phyloP scores from a whole-genome alignment of 92 coral and sea anemone species.

The Siderastrea radians region DNA sequence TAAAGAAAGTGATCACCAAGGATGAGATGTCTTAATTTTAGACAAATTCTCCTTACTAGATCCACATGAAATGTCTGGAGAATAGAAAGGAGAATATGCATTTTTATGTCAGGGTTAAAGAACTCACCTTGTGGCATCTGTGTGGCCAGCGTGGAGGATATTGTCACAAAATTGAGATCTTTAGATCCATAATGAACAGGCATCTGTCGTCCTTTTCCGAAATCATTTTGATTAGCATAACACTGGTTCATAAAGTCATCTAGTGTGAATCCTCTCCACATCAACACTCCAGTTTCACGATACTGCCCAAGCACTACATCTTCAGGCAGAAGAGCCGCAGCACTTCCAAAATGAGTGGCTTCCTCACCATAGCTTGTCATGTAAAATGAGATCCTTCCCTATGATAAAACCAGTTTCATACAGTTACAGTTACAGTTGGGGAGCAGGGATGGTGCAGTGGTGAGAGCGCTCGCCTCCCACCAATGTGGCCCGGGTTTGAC shows the following conservation, averaged over 20 bases:
- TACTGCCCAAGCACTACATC: slow-evolving; percentile 91
- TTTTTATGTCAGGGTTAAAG: too few relatives aligned
- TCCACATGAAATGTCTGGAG: too few relatives aligned
- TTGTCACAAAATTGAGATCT: slow-evolving; percentile 92
- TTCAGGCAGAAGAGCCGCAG: slow-evolving; percentile 83
- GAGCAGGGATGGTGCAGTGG: too few relatives aligned
- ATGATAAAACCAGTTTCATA: not conserved
- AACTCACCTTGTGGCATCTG: slow-evolving; percentile 99
- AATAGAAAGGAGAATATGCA: too few relatives aligned
- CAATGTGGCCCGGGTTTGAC: too few relatives aligned
- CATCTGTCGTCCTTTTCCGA: slow-evolving; percentile 95
- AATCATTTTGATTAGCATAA: slow-evolving; percentile 85
- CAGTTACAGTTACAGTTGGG: too few relatives aligned
- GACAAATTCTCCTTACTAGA: too few relatives aligned
- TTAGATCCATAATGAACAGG: slow-evolving; percentile 98
- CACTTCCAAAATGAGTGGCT: slow-evolving; percentile 97
- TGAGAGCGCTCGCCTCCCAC: too few relatives aligned
- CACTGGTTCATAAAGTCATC: slow-evolving; percentile 97
- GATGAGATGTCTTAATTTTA: too few relatives aligned
- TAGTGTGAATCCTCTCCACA: slow-evolving; percentile 97
- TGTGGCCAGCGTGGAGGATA: slow-evolving; percentile 95
- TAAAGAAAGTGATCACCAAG: too few relatives aligned
- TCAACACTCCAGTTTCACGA: slow-evolving; percentile 96
- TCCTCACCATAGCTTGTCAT: slow-evolving; percentile 99
- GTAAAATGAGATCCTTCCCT: slow-evolving; percentile 98